phyloP scores from a whole-genome alignment of 1,140 invertebrate genomes.

The Gryllus bimaculatus region DNA sequence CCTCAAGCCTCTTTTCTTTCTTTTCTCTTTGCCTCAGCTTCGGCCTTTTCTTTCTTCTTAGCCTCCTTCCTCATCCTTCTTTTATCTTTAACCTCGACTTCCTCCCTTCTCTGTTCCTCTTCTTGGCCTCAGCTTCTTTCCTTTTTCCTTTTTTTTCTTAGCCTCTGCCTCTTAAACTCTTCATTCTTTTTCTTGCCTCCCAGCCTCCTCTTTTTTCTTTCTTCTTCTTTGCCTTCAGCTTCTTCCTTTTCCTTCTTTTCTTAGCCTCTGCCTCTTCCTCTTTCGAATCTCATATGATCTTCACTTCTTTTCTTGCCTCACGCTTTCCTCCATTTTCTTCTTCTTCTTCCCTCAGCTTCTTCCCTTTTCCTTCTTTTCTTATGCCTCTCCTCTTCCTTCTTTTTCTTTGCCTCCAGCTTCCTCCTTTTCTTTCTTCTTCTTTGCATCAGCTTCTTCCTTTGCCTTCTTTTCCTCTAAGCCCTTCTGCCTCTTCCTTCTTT shows the following conservation, averaged over 20 bases:
- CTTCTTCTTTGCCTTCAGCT: no score
- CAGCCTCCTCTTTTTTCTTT: no score
- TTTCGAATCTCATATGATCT: no score
- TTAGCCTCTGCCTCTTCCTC: no score
- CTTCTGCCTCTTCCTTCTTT: neutral
- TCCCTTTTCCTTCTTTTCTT: constrained; percentile 28
- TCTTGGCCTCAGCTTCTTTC: neutral
- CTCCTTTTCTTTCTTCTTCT: constrained; percentile 17
- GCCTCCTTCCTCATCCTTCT: constrained; percentile 9
- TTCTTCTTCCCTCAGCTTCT: no score
- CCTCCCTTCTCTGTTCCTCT: neutral
- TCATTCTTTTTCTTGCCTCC: no score
- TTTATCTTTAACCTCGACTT: constrained; percentile 26
- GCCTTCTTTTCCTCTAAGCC: neutral
- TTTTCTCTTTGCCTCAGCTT: neutral
- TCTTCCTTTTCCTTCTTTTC: no score
- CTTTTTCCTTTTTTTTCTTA: no score
- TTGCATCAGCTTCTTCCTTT: neutral
- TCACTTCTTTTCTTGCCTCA: no score
- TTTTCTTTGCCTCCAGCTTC: constrained; percentile 23
- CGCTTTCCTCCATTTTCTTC: no score
- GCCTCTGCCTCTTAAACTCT: no score
- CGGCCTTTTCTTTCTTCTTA: neutral
- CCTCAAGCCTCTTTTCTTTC: neutral
- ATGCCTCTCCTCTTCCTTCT: constrained; percentile 28